phyloP scores from a whole-genome alignment of 2,113 vertebrate species.

The Eudorcas thomsonii region DNA sequence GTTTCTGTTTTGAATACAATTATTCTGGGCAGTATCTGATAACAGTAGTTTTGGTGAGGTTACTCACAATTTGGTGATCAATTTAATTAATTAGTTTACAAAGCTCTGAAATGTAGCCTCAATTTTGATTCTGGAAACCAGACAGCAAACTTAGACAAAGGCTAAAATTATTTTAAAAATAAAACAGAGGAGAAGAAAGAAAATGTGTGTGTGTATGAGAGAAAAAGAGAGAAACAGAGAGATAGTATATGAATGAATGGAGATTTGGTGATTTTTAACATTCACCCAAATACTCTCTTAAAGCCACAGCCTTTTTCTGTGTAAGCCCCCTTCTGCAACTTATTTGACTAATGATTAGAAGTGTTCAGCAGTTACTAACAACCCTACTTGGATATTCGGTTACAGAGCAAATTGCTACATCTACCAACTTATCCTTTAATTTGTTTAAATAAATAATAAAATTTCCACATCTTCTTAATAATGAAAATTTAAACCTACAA shows the following conservation, averaged over 20 bases:
- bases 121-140: neutral
- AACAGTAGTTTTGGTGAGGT: neutral
- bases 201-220: neutral
- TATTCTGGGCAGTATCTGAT: neutral
- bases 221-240: neutral
- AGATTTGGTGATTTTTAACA: neutral
- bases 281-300: neutral
- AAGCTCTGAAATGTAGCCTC: neutral
- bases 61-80: neutral
- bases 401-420: neutral
- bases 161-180: neutral
- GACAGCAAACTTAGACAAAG: neutral
- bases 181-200: neutral
- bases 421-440: neutral
- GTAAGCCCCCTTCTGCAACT: neutral
- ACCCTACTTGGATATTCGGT: neutral
- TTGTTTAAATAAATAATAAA: neutral
- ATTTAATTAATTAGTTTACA: neutral
- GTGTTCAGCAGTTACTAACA: neutral
- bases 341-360: neutral
- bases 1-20: neutral
- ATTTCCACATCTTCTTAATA: neutral
- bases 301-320: neutral
- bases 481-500: neutral
- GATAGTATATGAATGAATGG: neutral